Percentiles rank a stretch among this genome's conserved stretches.
Evolutionary conservation across 2,888 invertebrate species (phyloP).

Genomic region (Epinotia demarniana): DNA sequence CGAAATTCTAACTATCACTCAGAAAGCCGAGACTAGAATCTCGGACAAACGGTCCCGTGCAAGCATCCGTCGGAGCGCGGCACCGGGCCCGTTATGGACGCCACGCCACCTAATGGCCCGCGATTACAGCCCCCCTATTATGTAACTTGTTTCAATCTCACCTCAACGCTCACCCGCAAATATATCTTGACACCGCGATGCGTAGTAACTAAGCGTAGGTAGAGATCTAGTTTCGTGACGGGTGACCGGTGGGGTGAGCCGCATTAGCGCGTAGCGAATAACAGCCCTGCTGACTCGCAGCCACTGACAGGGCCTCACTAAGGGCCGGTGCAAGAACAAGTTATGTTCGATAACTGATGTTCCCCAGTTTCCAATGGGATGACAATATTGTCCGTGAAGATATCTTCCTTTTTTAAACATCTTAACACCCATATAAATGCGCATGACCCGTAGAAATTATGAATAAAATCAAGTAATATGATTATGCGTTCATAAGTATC

Average conservation of each 20-base stretch:
- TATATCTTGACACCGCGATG: too few relatives aligned
- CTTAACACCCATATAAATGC: too few relatives aligned
- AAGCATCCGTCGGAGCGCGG: not conserved
- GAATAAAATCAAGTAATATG: too few relatives aligned
- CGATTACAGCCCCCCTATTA: not conserved
- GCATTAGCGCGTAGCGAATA: too few relatives aligned
- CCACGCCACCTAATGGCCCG: slow-evolving; percentile 5
- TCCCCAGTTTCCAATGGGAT: not conserved
- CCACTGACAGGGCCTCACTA: not conserved
- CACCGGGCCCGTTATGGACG: slow-evolving; percentile 12
- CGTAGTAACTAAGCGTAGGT: too few relatives aligned
- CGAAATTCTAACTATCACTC: not conserved
- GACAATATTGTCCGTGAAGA: not conserved
- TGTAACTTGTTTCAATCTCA: too few relatives aligned
- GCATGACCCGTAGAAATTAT: too few relatives aligned
- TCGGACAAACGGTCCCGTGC: not conserved
- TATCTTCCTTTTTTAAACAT: too few relatives aligned
- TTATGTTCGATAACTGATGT: not conserved
- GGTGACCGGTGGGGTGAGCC: too few relatives aligned
- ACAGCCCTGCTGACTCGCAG: not conserved
- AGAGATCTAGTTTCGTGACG: too few relatives aligned
- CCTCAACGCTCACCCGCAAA: too few relatives aligned
- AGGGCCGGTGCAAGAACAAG: not conserved
- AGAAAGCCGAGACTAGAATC: not conserved
- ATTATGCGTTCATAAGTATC: too few relatives aligned